These are phyloP conservation scores for Microctonus aethiopoides DNA, from an alignment of 2,888 invertebrate genomes.

Conservation along the genomic window DNA sequence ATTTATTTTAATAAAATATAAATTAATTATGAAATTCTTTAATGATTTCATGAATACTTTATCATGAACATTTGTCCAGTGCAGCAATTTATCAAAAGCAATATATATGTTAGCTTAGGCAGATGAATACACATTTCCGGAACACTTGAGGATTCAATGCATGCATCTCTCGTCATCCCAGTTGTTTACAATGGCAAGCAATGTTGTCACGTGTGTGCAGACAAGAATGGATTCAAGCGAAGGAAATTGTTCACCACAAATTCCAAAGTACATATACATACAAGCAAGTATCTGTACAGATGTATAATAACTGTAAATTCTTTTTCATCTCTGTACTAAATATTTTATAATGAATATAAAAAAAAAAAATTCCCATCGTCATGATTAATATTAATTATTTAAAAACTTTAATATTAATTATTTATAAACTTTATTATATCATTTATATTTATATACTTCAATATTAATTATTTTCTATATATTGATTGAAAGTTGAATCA, in stretches of 20 bases:
- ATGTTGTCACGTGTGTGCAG: constrained; percentile 6
- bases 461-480: too few relatives aligned
- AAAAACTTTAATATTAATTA: too few relatives aligned
- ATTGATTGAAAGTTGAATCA: too few relatives aligned
- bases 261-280: not conserved
- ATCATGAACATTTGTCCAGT: not conserved
- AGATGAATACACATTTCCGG: not conserved
- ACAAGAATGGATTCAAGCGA: constrained; percentile 1
- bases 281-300: not conserved
- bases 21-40: too few relatives aligned
- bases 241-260: constrained; percentile 3
- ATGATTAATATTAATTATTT: too few relatives aligned
- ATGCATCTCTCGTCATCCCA: constrained; percentile 16
- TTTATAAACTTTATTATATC: too few relatives aligned
- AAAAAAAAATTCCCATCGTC: too few relatives aligned
- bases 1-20: too few relatives aligned
- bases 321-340: not conserved
- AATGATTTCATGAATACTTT: not conserved
- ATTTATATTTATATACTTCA: too few relatives aligned
- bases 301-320: not conserved
- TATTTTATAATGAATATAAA: too few relatives aligned
- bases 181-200: constrained; percentile 21
- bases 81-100: not conserved
- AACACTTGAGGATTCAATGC: constrained; percentile 4
- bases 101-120: not conserved